Base-by-base conservation (phyloP, 2,888 invertebrate species). In the Dicyrtoma fusca region DNA sequence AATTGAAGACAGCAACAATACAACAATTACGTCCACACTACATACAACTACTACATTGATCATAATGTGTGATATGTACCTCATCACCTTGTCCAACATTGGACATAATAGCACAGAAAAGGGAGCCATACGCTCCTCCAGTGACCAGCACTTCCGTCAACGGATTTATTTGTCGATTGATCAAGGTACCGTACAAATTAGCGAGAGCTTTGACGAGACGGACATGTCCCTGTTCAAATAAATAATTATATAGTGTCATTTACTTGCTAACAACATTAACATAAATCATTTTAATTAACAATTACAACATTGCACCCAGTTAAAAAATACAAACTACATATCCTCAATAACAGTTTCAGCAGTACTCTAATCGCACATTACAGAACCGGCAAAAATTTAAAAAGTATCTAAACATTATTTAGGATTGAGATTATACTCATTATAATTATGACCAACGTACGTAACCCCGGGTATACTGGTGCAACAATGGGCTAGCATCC, bases 391-490 rank as follows among this genome's bases (percentile, higher is more conserved):
- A 25, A 23, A 11, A 34, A 25, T 55, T 23, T 57, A 23, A 14
- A 17, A 13, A 6, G 49, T 65, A 4, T 49, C 11, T 14, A 69
- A 59, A 44, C 42, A 45, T 5, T 23, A 25, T 26, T 49, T 21
- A n/a, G n/a, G n/a, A n/a, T n/a, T n/a, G n/a, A n/a, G n/a, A n/a
- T n/a, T n/a, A n/a, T n/a, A n/a, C n/a, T n/a, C n/a, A n/a, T n/a
- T n/a, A n/a, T n/a, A n/a, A n/a, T n/a, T n/a, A n/a, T n/a, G n/a
- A 45, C n/a, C 6, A 70, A 88, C 90, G 89, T 87, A 97, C 96
- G 88, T 91, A 95, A 82, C 95, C 94, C 82, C 97, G 87, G 0
- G 97, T 95, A 81, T 98, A 98, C 83, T 98, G 97, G 83, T 97
- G 91, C 45, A 94, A 82, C 10, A 93, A 84, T 21, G 89, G 89